Conservation (phyloP, 2,888 invertebrate genomes). For the Idaea straminata region DNA sequence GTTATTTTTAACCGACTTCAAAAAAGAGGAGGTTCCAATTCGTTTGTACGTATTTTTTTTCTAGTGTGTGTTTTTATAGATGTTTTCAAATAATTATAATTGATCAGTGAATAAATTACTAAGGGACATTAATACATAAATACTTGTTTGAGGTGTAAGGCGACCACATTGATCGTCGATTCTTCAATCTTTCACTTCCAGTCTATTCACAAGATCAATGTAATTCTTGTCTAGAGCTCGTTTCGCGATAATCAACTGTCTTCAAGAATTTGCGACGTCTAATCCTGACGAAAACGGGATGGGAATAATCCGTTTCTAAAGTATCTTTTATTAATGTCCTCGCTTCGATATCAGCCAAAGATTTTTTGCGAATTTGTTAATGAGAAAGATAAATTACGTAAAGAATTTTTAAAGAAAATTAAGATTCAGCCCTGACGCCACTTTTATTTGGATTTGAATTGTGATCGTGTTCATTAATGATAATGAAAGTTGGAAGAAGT, state of each 20-base stretch:
- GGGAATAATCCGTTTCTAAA: conserved; percentile 50
- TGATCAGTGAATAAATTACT: too few species aligned
- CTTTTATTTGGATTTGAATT: background rate
- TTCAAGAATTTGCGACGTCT: conserved; percentile 51
- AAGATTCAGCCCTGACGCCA: background rate
- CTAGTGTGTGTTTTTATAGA: too few species aligned
- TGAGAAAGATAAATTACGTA: conserved; percentile 21
- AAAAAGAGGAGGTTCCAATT: too few species aligned
- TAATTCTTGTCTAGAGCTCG: conserved; percentile 34
- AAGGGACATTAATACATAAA: too few species aligned
- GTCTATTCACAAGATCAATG: conserved; percentile 10
- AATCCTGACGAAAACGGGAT: conserved; percentile 38
- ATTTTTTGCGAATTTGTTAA: conserved; percentile 29
- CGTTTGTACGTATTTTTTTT: too few species aligned
- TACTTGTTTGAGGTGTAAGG: background rate
- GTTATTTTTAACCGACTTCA: too few species aligned
- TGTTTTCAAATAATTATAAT: too few species aligned
- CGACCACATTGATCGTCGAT: background rate
- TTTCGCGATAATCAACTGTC: conserved; percentile 64
- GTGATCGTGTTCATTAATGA: background rate
- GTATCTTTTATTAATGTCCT: conserved; percentile 47
- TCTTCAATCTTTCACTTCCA: conserved; percentile 11
- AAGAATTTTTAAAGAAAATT: conserved; percentile 21
- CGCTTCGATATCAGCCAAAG: conserved; percentile 24
- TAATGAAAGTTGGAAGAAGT: background rate